Evolutionary conservation across 2,888 invertebrate species (phyloP).

Genomic region (Anthoptus insignis): DNA sequence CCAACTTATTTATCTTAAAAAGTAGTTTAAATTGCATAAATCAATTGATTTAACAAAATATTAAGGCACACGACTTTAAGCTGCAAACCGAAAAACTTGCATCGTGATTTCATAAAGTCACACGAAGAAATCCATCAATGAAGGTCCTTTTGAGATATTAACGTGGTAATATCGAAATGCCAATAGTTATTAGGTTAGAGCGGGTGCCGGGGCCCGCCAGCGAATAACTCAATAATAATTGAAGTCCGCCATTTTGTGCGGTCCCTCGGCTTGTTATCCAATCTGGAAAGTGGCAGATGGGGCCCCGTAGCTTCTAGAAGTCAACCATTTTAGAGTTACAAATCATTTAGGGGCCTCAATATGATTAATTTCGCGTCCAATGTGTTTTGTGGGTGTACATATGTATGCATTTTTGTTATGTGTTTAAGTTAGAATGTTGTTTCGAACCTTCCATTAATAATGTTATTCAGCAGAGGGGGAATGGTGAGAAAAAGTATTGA

Average conservation of each 20-base stretch:
- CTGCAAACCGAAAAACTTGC: too few relatives aligned
- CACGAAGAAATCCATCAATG: too few relatives aligned
- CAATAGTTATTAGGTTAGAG: neutral
- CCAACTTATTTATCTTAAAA: too few relatives aligned
- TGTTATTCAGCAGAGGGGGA: too few relatives aligned
- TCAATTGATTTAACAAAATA: too few relatives aligned
- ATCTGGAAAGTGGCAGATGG: conserved; percentile 43
- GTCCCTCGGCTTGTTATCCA: conserved; percentile 52
- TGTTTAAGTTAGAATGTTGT: too few relatives aligned
- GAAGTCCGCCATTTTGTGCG: conserved; percentile 60
- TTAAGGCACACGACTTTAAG: too few relatives aligned
- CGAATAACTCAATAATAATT: conserved; percentile 36
- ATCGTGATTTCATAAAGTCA: too few relatives aligned
- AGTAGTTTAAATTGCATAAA: too few relatives aligned
- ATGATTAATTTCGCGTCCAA: neutral
- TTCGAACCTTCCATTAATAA: too few relatives aligned
- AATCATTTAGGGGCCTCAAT: conserved; percentile 3
- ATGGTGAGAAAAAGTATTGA: too few relatives aligned
- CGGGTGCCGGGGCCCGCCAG: conserved; percentile 4
- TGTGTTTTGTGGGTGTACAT: neutral
- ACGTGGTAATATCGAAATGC: neutral
- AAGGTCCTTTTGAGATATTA: neutral
- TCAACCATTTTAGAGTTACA: neutral
- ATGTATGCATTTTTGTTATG: too few relatives aligned
- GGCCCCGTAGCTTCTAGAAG: conserved; percentile 7